These are phyloP conservation scores for Leptobrachium leishanense DNA, from an alignment of 2,113 vertebrate genomes.

Conservation along the genomic window DNA sequence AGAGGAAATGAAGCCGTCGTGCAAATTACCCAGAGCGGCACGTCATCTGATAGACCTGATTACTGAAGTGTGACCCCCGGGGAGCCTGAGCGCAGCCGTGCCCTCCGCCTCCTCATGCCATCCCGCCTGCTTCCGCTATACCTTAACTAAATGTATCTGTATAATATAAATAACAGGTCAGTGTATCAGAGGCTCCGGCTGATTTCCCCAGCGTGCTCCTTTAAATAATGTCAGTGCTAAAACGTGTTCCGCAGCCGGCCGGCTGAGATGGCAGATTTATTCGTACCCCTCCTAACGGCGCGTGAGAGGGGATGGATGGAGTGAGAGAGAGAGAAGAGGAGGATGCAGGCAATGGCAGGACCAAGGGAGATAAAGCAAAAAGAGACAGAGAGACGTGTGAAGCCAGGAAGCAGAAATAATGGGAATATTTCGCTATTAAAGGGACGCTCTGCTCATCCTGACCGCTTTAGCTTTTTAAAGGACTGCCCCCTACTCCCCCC, in stretches of 20 bases:
- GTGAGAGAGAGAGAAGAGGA: background rate
- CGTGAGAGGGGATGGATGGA: background rate
- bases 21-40: too few relatives aligned
- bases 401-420: too few relatives aligned
- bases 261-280: slow-evolving; percentile 40
- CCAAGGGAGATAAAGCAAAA: background rate
- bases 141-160: slow-evolving; percentile 37
- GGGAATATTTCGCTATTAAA: too few relatives aligned
- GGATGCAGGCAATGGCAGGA: too few relatives aligned
- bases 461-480: too few relatives aligned
- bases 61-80: background rate
- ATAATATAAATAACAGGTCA: slow-evolving; percentile 49
- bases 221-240: slow-evolving; percentile 48
- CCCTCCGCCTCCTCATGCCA: background rate
- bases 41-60: too few relatives aligned
- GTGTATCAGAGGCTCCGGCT: slow-evolving; percentile 45
- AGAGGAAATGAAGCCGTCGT: too few relatives aligned
- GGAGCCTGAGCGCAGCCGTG: background rate
- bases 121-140: background rate
- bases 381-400: background rate
- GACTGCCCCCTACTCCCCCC: too few relatives aligned
- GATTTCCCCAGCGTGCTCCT: slow-evolving; percentile 45
- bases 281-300: background rate
- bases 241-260: slow-evolving; percentile 24
- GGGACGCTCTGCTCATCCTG: too few relatives aligned